Evolutionary conservation across 1,140 invertebrate genomes (phyloP).

Genomic region (Rhyacophila brunnea): DNA sequence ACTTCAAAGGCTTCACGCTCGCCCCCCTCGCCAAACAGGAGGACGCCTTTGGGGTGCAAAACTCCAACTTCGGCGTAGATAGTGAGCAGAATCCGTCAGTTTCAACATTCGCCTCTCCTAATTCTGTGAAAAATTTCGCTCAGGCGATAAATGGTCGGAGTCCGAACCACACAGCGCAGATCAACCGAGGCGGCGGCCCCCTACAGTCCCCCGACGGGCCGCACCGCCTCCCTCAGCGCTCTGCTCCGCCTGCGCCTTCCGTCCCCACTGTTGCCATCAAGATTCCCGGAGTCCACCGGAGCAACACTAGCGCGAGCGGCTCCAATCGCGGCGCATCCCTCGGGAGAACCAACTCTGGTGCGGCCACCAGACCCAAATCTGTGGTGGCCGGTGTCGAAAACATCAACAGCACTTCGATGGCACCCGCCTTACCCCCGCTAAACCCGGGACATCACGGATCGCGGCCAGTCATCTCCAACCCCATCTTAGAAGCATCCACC

Average conservation of each 20-base stretch:
- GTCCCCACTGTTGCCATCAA: slow-evolving; percentile 48
- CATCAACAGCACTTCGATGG: slow-evolving; percentile 47
- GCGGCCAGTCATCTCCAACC: slow-evolving; percentile 74
- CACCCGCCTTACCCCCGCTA: slow-evolving; percentile 59
- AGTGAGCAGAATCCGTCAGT: slow-evolving; percentile 25
- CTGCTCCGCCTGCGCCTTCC: slow-evolving; percentile 34
- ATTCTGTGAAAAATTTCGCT: slow-evolving; percentile 23
- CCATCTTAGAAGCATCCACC: slow-evolving; percentile 75
- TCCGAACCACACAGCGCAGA: slow-evolving; percentile 13
- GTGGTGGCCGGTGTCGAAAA: slow-evolving; percentile 41
- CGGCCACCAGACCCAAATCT: slow-evolving; percentile 35
- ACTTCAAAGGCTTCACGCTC: slow-evolving; percentile 81
- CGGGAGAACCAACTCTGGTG: slow-evolving; percentile 32
- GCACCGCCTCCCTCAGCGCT: slow-evolving; percentile 31
- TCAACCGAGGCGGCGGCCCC: slow-evolving; percentile 14
- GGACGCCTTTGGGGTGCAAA: slow-evolving; percentile 38
- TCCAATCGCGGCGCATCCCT: slow-evolving; percentile 37
- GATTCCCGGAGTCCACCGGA: slow-evolving; percentile 38
- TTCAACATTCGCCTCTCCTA: slow-evolving; percentile 14
- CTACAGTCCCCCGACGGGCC: slow-evolving; percentile 31
- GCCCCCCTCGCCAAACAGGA: slow-evolving; percentile 61
- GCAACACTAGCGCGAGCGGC: slow-evolving; percentile 31
- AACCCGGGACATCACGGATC: slow-evolving; percentile 56
- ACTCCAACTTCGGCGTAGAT: slow-evolving; percentile 31
- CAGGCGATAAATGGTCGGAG: slow-evolving; percentile 21